phyloP scores from a whole-genome alignment of 2,797 vertebrate species.

The Dermochelys coriacea region DNA sequence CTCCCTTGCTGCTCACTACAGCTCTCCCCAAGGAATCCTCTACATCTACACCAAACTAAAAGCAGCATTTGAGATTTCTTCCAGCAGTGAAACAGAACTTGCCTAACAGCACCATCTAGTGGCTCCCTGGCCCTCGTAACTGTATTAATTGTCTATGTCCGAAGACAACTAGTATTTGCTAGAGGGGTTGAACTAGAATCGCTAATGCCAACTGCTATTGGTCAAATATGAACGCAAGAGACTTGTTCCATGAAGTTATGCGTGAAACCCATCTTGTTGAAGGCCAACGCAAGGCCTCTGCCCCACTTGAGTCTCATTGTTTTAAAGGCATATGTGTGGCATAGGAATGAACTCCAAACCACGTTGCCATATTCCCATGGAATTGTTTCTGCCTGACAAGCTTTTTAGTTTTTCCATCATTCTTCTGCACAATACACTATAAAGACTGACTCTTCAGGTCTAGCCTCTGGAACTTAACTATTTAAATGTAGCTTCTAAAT shows the following conservation, averaged over 20 bases:
- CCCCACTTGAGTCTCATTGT: background rate
- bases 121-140: background rate
- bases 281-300: background rate
- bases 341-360: background rate
- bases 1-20: background rate
- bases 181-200: background rate
- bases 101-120: background rate
- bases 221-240: background rate
- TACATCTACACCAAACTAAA: background rate
- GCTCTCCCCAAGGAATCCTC: background rate
- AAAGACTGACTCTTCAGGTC: background rate
- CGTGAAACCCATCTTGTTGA: background rate
- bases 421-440: background rate
- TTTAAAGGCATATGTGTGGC: background rate
- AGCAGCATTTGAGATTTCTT: background rate
- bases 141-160: background rate
- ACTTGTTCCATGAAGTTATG: background rate
- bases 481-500: background rate
- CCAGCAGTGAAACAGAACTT: background rate
- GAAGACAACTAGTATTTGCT: background rate
- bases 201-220: background rate
- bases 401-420: background rate
- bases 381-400: background rate
- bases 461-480: background rate
- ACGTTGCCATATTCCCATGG: background rate